Conservation (phyloP, 2,113 vertebrate species). For the Rissa tridactyla region DNA sequence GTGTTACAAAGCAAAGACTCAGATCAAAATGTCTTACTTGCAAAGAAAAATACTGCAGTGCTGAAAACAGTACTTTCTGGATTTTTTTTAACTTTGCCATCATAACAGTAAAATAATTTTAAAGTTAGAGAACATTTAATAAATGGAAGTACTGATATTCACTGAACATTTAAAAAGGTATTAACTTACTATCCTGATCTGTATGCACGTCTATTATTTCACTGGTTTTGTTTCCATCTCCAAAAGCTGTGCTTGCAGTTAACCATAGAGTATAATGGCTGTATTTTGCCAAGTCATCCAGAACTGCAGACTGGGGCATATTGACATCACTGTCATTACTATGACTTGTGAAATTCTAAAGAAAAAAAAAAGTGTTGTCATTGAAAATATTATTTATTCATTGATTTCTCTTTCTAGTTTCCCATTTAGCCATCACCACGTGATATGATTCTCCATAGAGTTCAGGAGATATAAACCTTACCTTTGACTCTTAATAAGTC, state of each 20-base stretch:
- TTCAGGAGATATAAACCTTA: background rate
- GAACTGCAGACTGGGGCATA: constrained; percentile 59
- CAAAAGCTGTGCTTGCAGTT: constrained; percentile 77
- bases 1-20: background rate
- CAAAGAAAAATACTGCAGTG: background rate
- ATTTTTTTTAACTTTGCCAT: background rate
- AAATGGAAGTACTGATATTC: background rate
- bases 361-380: background rate
- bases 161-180: background rate
- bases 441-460: background rate
- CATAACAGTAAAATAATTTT: background rate
- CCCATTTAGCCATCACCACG: background rate
- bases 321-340: constrained; percentile 44
- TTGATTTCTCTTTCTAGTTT: background rate
- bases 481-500: background rate
- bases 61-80: background rate
- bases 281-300: constrained; percentile 77
- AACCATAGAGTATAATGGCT: constrained; percentile 79
- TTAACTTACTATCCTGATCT: constrained; percentile 82
- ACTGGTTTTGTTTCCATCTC: constrained; percentile 80
- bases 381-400: background rate
- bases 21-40: background rate
- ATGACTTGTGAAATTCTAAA: constrained; percentile 75
- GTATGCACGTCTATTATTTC: constrained; percentile 75
- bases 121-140: background rate